Base-by-base conservation (phyloP, 2,888 invertebrate genomes). In the Horisme vitalbata region DNA sequence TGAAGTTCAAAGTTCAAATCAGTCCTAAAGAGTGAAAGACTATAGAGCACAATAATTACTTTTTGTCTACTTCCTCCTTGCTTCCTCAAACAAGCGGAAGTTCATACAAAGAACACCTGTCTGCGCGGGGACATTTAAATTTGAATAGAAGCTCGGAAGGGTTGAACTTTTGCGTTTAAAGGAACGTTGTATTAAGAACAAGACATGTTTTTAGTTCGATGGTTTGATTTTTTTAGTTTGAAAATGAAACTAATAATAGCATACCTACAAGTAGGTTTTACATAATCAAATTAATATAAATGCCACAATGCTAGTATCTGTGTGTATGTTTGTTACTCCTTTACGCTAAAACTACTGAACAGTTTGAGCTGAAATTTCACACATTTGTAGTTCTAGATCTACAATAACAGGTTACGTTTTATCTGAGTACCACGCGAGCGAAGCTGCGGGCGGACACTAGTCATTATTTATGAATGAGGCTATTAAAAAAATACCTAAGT, bases 91-190 rank as follows among this genome's bases (percentile, higher is more conserved):
- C 61, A 60, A 75, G 67, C 79, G 83, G 83, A 82, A 85, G 77
- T 75, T 68, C 72, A 73, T 77, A 82, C 73, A 83, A 80, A 78
- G 72, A 63, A 75, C 71, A 68, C 55, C 60, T 65, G 80, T 71
- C 84, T 81, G 35, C 34, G 20, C 21, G 79, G 48, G 78, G 83
- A 80, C 80, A 79, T 87, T 85, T 84, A 72, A 88, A 87, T 87
- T 71, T 83, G 80, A 87, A 82, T 80, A 59, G 66, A 56, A 45
- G 58, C 63, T 65, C 54, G 68, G 64, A 75, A 83, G 86, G 84
- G 86, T 46, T 57, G 48, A 45, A 33, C 33, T 58, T 56, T 37
- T 34, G 31, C 37, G 35, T 38, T 46, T 54, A 13, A 18, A 31
- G 41, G 52, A 37, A 23, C 27, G 18, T 39, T 18, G 27, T 38